Evolutionary conservation across 2,888 invertebrate species (phyloP).

Genomic region (Melieria crassipennis): DNA sequence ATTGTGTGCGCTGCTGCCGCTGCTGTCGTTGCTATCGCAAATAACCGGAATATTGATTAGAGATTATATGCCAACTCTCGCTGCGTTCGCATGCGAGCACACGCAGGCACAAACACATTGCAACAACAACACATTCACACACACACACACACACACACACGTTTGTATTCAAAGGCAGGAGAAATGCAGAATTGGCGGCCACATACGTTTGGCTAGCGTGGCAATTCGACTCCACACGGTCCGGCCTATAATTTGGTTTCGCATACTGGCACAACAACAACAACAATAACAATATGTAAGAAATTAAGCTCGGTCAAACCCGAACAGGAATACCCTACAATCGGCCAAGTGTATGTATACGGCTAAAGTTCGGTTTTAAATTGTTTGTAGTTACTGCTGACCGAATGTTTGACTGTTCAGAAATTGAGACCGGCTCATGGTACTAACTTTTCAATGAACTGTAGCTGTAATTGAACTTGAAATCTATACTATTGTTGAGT

Average conservation of each 20-base stretch:
- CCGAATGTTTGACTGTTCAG: no score
- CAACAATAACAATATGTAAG: not conserved
- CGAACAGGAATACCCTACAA: no score
- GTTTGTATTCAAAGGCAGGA: not conserved
- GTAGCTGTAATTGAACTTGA: no score
- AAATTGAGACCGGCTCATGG: no score
- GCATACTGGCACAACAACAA: not conserved
- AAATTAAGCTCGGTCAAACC: no score
- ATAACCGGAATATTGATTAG: constrained; percentile 59
- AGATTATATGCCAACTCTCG: constrained; percentile 45
- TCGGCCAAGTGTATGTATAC: no score
- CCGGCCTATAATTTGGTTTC: constrained; percentile 1
- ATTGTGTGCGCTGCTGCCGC: constrained; percentile 23
- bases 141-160: constrained; percentile 20
- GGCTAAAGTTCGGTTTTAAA: no score
- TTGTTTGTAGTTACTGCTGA: no score
- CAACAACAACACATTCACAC: constrained; percentile 24
- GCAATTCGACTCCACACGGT: not conserved
- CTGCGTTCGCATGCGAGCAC: constrained; percentile 12
- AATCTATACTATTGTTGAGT: no score
- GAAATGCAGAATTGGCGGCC: no score
- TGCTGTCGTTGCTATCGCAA: constrained; percentile 42
- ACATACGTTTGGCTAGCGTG: no score
- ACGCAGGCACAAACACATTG: constrained; percentile 17
- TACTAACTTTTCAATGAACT: no score